phyloP scores from a whole-genome alignment of 2,888 invertebrate species.

The Ormyrus pomaceus region DNA sequence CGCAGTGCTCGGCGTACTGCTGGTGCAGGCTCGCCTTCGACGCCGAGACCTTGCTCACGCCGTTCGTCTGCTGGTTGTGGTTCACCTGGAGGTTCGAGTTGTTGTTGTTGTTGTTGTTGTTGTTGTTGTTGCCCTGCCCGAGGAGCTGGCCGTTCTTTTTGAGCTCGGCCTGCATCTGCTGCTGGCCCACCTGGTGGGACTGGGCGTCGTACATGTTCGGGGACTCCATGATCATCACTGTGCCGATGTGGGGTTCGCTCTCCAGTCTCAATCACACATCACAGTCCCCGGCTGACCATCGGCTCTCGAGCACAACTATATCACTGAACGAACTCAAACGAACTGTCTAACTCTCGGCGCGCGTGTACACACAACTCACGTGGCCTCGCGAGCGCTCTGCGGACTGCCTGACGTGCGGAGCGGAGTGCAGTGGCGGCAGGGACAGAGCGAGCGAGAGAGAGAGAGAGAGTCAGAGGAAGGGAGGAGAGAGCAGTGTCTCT shows the following conservation, averaged over 20 bases:
- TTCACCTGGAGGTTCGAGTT: slow-evolving; percentile 76
- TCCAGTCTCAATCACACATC: slow-evolving; percentile 35
- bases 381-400: too few relatives aligned
- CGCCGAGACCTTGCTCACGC: slow-evolving; percentile 73
- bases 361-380: too few relatives aligned
- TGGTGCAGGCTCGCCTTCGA: slow-evolving; percentile 83
- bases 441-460: neutral
- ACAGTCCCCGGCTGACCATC: neutral
- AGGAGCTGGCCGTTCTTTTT: slow-evolving; percentile 79
- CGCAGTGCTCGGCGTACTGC: slow-evolving; percentile 84
- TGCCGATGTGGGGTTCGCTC: neutral
- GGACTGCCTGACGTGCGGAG: neutral
- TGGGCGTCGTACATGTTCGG: slow-evolving; percentile 91
- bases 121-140: slow-evolving; percentile 76
- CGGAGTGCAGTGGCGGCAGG: neutral
- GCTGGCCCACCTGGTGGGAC: slow-evolving; percentile 75
- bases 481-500: slow-evolving; percentile 9
- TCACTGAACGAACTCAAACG: too few relatives aligned
- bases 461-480: too few relatives aligned
- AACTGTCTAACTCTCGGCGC: too few relatives aligned
- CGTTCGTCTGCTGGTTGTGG: slow-evolving; percentile 77
- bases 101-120: slow-evolving; percentile 77
- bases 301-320: too few relatives aligned
- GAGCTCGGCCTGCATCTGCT: slow-evolving; percentile 78
- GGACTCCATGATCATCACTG: slow-evolving; percentile 82